Conservation (phyloP, 35 echinoderm and acorn worm genomes). For the Heliocidaris tuberculata region DNA sequence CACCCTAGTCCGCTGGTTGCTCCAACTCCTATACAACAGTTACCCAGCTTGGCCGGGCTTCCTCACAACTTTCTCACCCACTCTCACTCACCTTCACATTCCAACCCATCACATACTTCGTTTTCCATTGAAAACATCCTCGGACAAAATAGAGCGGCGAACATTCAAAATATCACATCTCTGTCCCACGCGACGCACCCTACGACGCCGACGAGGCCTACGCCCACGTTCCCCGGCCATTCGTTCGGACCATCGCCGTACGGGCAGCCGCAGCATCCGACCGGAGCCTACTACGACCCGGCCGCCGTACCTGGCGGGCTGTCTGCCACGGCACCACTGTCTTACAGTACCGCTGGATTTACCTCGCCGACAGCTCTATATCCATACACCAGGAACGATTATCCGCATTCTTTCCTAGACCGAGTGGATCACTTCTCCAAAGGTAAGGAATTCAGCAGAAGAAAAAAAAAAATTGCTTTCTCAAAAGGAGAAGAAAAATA, state of each 20-base stretch:
- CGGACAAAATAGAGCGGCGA: slow-evolving; percentile 26
- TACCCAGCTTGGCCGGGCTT: slow-evolving; percentile 18
- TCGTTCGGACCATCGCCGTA: slow-evolving; percentile 32
- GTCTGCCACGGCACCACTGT: neutral
- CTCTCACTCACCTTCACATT: slow-evolving; percentile 45
- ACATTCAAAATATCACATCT: slow-evolving; percentile 16
- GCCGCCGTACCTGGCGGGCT: slow-evolving; percentile 24
- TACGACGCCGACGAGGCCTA: slow-evolving; percentile 31
- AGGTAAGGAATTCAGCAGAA: neutral
- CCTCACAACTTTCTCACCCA: slow-evolving; percentile 25
- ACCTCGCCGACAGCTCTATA: slow-evolving; percentile 39
- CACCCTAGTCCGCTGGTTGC: slow-evolving; percentile 32
- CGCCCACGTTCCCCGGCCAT: slow-evolving; percentile 32
- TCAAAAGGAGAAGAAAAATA: neutral
- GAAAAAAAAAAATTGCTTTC: neutral
- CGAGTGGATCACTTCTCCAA: slow-evolving; percentile 31
- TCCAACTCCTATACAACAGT: slow-evolving; percentile 41
- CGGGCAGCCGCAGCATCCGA: slow-evolving; percentile 41
- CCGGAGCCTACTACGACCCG: slow-evolving; percentile 39
- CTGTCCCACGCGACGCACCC: slow-evolving; percentile 10
- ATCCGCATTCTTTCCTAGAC: slow-evolving; percentile 22
- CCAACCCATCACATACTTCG: slow-evolving; percentile 9
- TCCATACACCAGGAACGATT: slow-evolving; percentile 38
- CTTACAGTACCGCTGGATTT: slow-evolving; percentile 33
- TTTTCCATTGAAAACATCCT: slow-evolving; percentile 47